Evolutionary conservation across 1,140 invertebrate species (phyloP), one percentile per base, ranked within the genome.

Genomic region (Capitella teleta): DNA sequence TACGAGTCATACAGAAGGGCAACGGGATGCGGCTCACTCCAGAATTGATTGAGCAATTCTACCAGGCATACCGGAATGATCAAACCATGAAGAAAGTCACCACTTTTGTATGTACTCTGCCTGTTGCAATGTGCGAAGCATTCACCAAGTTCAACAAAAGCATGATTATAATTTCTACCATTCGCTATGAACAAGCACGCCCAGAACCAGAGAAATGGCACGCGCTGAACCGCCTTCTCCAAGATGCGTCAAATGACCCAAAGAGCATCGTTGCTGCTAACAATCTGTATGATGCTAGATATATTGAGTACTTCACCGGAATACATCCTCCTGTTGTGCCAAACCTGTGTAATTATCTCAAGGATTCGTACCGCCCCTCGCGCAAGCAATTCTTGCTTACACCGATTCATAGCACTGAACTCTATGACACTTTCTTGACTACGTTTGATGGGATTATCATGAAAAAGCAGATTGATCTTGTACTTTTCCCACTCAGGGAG

Each of bases 101-200:
- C n/a, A 14, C 50, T 1, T 46, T 57, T 19, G 50, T 57, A n/a
- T 57, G 56, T 28, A 55, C 56, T 32, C 42, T 57, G 28, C 52
- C 52, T 5, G 47, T 53, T 28, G 23, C 52, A 18, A 53, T 53
- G 52, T 53, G 52, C 40, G 52, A 53, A 32, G 46, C 47, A 18
- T 53, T 49, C 24, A 16, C 30, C 6, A 37, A 37, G 10, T 53
- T 53, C 28, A 49, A 53, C 24, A 53, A 53, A 23, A 49, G 28
- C 28, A 42, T 53, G 47, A 14, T 53, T 5, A 41, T 53, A 12
- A 48, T 47, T 16, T 24, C 52, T 14, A 53, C 45, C 16, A 49
- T 53, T 12, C 32, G 52, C 3, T 53, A 53, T 34, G 52, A 53
- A 32, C 52, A 53, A 28, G 37, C 52, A 18, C 16, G 47, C n/a